Evolutionary conservation across 53 echinoderm and acorn worm species (phyloP), one percentile per base, ranked within the genome.

Genomic region (Paelopatides confundens): DNA sequence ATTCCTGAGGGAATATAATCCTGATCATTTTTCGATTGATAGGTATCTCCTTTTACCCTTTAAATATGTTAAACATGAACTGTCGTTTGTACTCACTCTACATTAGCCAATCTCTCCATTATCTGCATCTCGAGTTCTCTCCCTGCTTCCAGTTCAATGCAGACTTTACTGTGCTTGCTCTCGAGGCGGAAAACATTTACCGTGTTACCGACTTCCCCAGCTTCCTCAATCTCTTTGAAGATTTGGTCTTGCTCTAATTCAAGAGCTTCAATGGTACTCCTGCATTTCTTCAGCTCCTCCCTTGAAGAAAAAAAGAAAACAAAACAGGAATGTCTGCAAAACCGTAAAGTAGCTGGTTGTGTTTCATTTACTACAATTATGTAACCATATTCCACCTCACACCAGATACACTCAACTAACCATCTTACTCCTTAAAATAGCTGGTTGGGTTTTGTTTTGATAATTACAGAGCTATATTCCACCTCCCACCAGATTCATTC

Each of bases 231-330:
- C 90, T 92, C 88, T 33, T 87, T 86, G 39, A 58, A 65, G 17
- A 92, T 82, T 26, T 97, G 88, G 40, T 97, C 95, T 46, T 86
- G 92, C 35, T 97, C 97, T 46, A 86, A 54, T 67, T 95, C 94
- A 58, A 97, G 76, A 5, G 92, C 89, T 63, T 95, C 97, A 5
- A 97, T 86, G 35, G 92, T 95, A 37, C 71, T 90, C 27, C 97
- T 89, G 39, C 97, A 95, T 65, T 90, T 97, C 79, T 95, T 90
- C 58, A 97, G 89, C 62, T 97, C 97, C 85, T 97, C 95, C 31
- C 97, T 58, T 29, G 54, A 81, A 54, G 2, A 23, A 67, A 2
- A 67, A 31, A 67, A 67, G 2, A 67, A 31, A 28, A 63, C 7
- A 67, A 67, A 31, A 30, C 31, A 18, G 13, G 31, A 28, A 31